A percentile compares a stretch with the other conserved stretches of the same genome.
These are phyloP conservation scores for Orius insidiosus DNA, from an alignment of 1,140 invertebrate genomes.

Conservation along the genomic window DNA sequence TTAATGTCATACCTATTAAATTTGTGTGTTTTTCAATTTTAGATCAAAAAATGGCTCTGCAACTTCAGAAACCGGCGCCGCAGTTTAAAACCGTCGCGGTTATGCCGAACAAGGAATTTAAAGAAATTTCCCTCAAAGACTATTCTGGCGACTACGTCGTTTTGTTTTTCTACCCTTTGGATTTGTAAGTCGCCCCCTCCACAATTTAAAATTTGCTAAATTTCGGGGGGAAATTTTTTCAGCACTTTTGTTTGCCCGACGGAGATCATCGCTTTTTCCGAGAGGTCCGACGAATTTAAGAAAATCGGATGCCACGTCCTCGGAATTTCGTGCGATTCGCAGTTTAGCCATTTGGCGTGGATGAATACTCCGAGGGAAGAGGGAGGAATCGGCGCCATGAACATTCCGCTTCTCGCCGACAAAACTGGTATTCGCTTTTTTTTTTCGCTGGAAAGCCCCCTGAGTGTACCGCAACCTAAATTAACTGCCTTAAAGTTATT, in stretches of 20 bases:
- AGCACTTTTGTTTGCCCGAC: slow-evolving; percentile 85
- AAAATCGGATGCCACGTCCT: slow-evolving; percentile 68
- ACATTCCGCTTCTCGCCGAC: slow-evolving; percentile 90
- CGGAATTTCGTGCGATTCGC: slow-evolving; percentile 80
- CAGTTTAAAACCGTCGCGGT: slow-evolving; percentile 75
- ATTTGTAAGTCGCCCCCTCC: slow-evolving; percentile 36
- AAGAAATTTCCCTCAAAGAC: slow-evolving; percentile 65
- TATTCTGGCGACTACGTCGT: slow-evolving; percentile 89
- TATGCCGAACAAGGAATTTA: slow-evolving; percentile 63
- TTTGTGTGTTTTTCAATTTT: too few relatives aligned
- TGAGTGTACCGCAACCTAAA: too few relatives aligned
- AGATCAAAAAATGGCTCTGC: slow-evolving; percentile 10
- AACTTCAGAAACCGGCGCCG: slow-evolving; percentile 71
- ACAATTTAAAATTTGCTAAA: not conserved
- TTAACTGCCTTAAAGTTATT: too few relatives aligned
- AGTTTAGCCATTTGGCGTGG: slow-evolving; percentile 86
- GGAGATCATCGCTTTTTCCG: slow-evolving; percentile 91
- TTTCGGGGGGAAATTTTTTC: slow-evolving; percentile 10
- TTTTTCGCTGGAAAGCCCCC: too few relatives aligned
- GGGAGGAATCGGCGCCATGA: slow-evolving; percentile 89
- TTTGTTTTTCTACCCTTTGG: slow-evolving; percentile 82
- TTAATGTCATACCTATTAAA: too few relatives aligned
- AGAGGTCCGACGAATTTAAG: slow-evolving; percentile 64
- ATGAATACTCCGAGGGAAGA: slow-evolving; percentile 87
- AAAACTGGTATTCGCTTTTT: slow-evolving; percentile 43